Base-by-base conservation (phyloP, 2,797 vertebrate genomes). In the Sciurus vulgaris region DNA sequence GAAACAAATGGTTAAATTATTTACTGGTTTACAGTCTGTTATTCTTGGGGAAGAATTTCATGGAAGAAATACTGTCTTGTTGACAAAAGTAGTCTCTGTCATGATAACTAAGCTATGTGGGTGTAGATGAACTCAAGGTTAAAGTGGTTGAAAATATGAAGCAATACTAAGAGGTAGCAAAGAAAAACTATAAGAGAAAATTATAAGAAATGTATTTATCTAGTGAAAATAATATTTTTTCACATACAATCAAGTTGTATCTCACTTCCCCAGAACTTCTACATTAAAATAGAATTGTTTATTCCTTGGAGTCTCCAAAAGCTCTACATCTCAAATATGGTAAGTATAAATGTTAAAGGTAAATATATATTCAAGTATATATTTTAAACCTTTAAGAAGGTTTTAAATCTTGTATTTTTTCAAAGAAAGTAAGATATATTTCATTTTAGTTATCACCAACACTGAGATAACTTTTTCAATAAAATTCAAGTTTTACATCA, bases 141-240 rank as follows among this genome's bases (percentile, higher is more conserved):
- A 89, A 94, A 69, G 33, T 92, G n/a, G 3, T 49, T 89, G 38
- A 74, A 89, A 89, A 82, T 72, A 20, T 38, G 30, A 89, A 86
- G 24, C 9, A 63, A 73, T 51, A 26, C 28, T 76, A 56, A 56
- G 9, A 24, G 11, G 3, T 47, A 70, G 47, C 28, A 84, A 84
- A 51, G 35, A 67, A 93, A 84, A 73, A 65, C 51, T 54, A 65
- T 13, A 33, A 33, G 30, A 33, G 30, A 67, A 7, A 28, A 44
- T 22, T 17, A 11, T 18, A 65, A 49, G 7, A 91, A 91, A 78
- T 67, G 12, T 12, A 61, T 10, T 2, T 0, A 59, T 1, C 59
- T 89, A 33, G 7, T 65, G 10, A n/a, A 61, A 38, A 84, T 38
- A 22, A 70, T 8, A 76, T 24, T 81, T 89, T 83, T 38, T 44